These are phyloP conservation scores for Portunus trituberculatus DNA, from an alignment of 1,140 invertebrate species.

Conservation along the genomic window DNA sequence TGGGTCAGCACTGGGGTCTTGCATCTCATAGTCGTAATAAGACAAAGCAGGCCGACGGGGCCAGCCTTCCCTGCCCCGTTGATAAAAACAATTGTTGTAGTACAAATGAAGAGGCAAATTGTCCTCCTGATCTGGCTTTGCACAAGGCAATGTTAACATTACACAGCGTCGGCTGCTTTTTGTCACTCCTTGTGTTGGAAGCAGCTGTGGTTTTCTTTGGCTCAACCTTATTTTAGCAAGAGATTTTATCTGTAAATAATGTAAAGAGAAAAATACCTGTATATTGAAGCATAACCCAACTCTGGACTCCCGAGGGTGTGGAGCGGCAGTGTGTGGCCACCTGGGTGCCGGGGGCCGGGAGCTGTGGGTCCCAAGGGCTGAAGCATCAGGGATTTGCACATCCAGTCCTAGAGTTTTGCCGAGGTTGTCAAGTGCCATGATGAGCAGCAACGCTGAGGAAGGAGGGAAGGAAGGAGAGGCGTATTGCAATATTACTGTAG, in stretches of 20 bases:
- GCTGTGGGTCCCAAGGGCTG: neutral
- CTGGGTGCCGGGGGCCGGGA: too few species aligned
- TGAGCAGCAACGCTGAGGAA: neutral
- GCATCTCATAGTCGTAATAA: slow-evolving; percentile 12
- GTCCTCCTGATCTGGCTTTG: neutral
- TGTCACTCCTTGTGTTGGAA: neutral
- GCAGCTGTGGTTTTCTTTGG: neutral
- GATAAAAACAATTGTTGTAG: neutral
- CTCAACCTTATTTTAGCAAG: slow-evolving; percentile 22
- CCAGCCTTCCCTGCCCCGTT: neutral
- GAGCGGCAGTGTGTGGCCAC: neutral
- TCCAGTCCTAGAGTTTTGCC: neutral
- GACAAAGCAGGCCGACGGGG: neutral
- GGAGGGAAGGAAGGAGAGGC: neutral
- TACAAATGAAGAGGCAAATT: slow-evolving; percentile 7
- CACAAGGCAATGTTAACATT: neutral
- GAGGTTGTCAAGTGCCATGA: neutral
- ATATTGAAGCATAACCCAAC: neutral
- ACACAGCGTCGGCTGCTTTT: neutral
- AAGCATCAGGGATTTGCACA: slow-evolving; percentile 9
- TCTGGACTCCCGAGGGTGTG: neutral
- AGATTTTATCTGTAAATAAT: neutral
- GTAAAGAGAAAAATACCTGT: slow-evolving; percentile 16
- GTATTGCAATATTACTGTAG: slow-evolving; percentile 5
- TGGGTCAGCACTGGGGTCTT: neutral